Percentiles rank a stretch among this genome's conserved stretches.
phyloP scores from a whole-genome alignment of 2,797 vertebrate genomes.

The Margarornis squamiger region DNA sequence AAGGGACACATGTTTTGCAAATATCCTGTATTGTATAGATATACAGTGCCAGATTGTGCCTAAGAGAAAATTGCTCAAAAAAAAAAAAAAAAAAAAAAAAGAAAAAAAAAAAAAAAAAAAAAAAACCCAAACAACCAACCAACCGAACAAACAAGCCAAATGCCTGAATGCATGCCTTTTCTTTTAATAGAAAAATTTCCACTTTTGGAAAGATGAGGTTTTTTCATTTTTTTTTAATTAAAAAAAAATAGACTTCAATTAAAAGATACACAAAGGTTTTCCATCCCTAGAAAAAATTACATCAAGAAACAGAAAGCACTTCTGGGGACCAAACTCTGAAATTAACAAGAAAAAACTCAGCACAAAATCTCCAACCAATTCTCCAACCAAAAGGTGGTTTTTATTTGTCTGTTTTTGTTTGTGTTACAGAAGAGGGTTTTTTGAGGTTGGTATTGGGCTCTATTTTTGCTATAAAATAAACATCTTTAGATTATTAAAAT shows the following conservation, averaged over 20 bases:
- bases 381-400: rapidly evolving
- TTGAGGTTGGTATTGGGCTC: rapidly evolving
- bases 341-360: not conserved
- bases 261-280: not conserved
- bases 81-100: not conserved
- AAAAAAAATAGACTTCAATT: not conserved
- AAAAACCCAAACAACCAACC: too few species aligned
- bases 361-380: rapidly evolving
- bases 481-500: not conserved
- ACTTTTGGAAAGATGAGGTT: not conserved
- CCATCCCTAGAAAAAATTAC: not conserved
- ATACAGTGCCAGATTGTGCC: not conserved
- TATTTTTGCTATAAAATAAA: not conserved
- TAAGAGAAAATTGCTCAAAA: not conserved
- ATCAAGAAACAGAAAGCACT: not conserved
- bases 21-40: not conserved
- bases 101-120: not conserved
- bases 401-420: not conserved
- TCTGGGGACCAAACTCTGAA: not conserved
- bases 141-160: not conserved
- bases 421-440: rapidly evolving
- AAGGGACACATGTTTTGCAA: not conserved
- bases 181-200: not conserved
- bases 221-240: not conserved
- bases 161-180: not conserved